Percentiles rank a stretch among this genome's conserved stretches.
Evolutionary conservation across 1,140 invertebrate species (phyloP).

Genomic region (Heliconius congener): DNA sequence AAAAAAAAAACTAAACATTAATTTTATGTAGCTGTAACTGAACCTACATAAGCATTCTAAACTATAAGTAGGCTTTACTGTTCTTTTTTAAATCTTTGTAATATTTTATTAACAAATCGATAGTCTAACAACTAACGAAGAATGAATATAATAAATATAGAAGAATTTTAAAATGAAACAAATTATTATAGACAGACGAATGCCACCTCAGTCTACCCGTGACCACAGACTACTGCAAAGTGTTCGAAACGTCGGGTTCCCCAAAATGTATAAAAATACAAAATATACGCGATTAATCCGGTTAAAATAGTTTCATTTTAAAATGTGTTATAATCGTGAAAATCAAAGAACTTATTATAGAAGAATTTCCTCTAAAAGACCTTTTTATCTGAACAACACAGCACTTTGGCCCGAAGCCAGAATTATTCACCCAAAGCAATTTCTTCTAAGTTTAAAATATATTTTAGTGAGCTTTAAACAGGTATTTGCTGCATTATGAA

Average conservation of each 20-base stretch:
- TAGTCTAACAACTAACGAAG: neutral
- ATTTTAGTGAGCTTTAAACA: constrained; percentile 5
- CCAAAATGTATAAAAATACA: no score
- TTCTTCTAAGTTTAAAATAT: constrained; percentile 4
- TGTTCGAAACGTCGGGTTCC: no score
- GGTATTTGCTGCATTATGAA: constrained; percentile 12
- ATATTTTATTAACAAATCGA: neutral
- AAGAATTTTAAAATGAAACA: neutral
- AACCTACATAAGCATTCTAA: no score
- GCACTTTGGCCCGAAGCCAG: constrained; percentile 24
- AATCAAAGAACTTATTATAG: neutral
- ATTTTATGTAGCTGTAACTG: no score
- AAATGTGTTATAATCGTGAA: no score
- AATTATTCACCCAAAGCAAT: constrained; percentile 11
- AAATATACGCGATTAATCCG: no score
- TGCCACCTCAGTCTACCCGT: no score
- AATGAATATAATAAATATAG: neutral
- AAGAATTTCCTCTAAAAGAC: neutral
- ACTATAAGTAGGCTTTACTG: no score
- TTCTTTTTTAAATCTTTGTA: neutral
- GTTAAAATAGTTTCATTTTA: no score
- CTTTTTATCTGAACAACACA: constrained; percentile 11
- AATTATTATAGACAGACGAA: no score
- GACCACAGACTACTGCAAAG: no score
- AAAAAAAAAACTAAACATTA: no score